Percentiles rank a stretch among this genome's conserved stretches.
Conservation (phyloP, 2,888 invertebrate species). For the Cyclophora punctaria region DNA sequence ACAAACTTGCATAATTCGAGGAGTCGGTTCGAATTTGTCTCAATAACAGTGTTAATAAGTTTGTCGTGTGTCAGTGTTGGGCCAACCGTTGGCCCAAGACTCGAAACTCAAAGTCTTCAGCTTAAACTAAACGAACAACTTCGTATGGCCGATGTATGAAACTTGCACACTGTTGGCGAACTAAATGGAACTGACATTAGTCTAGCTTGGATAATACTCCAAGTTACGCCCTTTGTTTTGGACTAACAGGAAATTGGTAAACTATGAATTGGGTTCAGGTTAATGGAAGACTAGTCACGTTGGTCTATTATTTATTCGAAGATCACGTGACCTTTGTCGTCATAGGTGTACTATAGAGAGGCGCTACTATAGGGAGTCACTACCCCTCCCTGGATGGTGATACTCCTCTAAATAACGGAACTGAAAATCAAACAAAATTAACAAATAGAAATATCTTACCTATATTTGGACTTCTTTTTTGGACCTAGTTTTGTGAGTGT, state of each 20-base stretch:
- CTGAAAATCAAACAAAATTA: too few species aligned
- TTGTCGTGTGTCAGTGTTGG: slow-evolving; percentile 30
- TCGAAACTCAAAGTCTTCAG: slow-evolving; percentile 21
- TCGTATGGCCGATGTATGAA: slow-evolving; percentile 36
- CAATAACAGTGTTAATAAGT: slow-evolving; percentile 40
- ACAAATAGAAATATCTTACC: too few species aligned
- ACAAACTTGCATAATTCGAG: background rate
- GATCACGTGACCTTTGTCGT: too few species aligned
- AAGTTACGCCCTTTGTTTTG: slow-evolving; percentile 11
- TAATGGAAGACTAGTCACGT: background rate
- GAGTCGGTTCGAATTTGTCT: slow-evolving; percentile 30
- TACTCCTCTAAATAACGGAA: too few species aligned
- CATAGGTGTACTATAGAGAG: too few species aligned
- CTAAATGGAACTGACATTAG: slow-evolving; percentile 36
- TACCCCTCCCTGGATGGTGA: too few species aligned
- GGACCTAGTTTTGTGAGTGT: too few species aligned
- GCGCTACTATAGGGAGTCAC: too few species aligned
- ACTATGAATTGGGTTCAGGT: slow-evolving; percentile 6
- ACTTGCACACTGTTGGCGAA: slow-evolving; percentile 36
- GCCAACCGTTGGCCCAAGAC: slow-evolving; percentile 17
- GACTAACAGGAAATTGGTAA: slow-evolving; percentile 8
- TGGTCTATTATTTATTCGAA: too few species aligned
- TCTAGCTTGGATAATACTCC: slow-evolving; percentile 14
- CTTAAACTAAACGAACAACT: slow-evolving; percentile 36
- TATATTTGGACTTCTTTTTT: too few species aligned